Base-by-base conservation (phyloP, 2,888 invertebrate species). In the Eupsilia transversa region DNA sequence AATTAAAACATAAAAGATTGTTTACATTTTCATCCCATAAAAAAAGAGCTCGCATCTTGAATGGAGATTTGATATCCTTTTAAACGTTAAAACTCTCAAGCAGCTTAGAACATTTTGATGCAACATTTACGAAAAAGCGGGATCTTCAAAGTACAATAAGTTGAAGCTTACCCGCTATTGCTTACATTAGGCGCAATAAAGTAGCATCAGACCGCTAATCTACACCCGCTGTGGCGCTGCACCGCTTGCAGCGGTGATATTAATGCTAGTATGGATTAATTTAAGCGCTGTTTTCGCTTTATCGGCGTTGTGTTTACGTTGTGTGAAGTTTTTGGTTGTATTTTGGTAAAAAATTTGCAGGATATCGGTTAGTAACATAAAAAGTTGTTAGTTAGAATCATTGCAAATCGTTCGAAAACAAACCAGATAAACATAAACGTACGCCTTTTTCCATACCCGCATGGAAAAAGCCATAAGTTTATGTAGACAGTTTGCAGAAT, bases 121-220 rank as follows among this genome's bases (percentile, higher is more conserved):
- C 68, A 61, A 79, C 77, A 82, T 76, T 77, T 79, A 83, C 80
- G 84, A 76, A 76, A 75, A 82, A 83, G 80, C 77, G 81, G 72
- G 68, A 85, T 86, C 87, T 89, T 86, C 74, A 73, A 72, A 74
- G 73, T 79, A 89, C 89, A 89, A 90, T 86, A 84, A 85, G 77
- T 83, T 72, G 79, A 83, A 86, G 88, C 84, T 88, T 88, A 84
- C 75, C 78, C 80, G 73, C 73, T 74, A 82, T 82, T 87, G 87
- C 88, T 87, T 88, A 83, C 87, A 86, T 86, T 84, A 87, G 82
- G 85, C 81, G 92, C 90, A 93, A 93, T 93, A 93, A 91, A 84
- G 86, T 82, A 75, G 85, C 89, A 89, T 89, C 87, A 88, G 84
- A 80, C 84, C 82, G 87, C 89, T 91, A 92, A 92, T 92, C 92